Conservation (phyloP, 2,113 vertebrate species). For the Microcebus lehilahytsara region DNA sequence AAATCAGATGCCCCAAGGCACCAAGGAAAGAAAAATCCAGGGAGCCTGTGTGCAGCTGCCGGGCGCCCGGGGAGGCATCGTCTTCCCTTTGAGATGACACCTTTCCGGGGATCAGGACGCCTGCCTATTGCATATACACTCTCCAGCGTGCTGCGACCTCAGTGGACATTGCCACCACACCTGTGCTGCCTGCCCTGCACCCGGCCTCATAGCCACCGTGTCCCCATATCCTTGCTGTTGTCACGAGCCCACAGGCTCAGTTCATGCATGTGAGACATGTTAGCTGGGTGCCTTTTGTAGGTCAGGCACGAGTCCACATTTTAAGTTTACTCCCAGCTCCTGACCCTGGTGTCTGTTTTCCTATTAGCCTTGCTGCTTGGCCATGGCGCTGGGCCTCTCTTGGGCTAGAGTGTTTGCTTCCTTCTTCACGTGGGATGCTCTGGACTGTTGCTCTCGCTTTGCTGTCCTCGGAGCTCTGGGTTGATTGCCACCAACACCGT, state of each 20-base stretch:
- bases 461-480: background rate
- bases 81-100: background rate
- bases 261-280: background rate
- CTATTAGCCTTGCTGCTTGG: background rate
- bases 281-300: background rate
- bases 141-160: background rate
- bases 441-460: background rate
- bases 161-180: background rate
- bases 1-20: background rate
- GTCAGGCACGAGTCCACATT: background rate
- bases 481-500: background rate
- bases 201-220: background rate
- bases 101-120: background rate
- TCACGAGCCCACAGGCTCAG: fast-evolving
- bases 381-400: background rate
- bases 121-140: no score
- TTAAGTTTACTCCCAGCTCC: background rate
- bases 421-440: background rate
- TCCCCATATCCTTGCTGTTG: background rate
- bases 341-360: background rate
- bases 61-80: background rate
- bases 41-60: background rate
- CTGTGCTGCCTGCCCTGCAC: background rate
- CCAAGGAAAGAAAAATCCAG: background rate
- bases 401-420: background rate